Evolutionary conservation across 2,888 invertebrate species (phyloP).

Genomic region (Pollenia amentaria): DNA sequence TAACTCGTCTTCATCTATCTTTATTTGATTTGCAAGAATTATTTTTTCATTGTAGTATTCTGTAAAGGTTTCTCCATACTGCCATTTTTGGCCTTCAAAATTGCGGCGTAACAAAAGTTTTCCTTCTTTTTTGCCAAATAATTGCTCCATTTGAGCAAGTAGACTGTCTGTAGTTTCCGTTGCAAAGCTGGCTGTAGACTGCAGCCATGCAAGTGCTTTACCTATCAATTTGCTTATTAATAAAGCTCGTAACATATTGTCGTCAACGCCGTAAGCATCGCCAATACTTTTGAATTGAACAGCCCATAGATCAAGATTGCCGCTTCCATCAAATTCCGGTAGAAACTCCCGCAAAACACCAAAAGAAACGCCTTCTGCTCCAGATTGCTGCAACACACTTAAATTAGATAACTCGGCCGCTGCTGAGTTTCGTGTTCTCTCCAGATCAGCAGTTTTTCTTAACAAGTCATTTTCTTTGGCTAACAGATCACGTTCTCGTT

Average conservation of each 20-base stretch:
- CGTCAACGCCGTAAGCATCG: background rate
- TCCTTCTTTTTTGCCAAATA: slow-evolving; percentile 22
- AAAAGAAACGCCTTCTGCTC: background rate
- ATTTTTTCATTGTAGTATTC: slow-evolving; percentile 51
- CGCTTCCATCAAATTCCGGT: slow-evolving; percentile 8
- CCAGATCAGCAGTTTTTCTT: background rate
- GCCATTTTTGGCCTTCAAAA: background rate
- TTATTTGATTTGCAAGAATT: slow-evolving; percentile 16
- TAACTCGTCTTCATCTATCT: slow-evolving; percentile 31
- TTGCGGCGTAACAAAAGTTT: background rate
- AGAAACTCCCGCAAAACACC: slow-evolving; percentile 19
- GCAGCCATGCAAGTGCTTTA: slow-evolving; percentile 19
- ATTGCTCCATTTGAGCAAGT: background rate
- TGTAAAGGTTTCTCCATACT: background rate
- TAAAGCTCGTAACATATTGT: slow-evolving; percentile 1
- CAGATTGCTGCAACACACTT: background rate
- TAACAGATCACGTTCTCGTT: slow-evolving; percentile 23
- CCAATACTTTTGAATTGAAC: background rate
- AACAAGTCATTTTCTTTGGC: slow-evolving; percentile 22
- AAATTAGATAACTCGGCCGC: background rate
- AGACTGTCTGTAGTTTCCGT: background rate
- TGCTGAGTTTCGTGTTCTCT: background rate
- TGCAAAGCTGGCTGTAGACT: slow-evolving; percentile 10
- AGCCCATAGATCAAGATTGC: background rate
- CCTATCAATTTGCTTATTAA: slow-evolving; percentile 22